These are phyloP conservation scores for Pteropus alecto DNA, from an alignment of 2,113 vertebrate genomes.

Conservation along the genomic window DNA sequence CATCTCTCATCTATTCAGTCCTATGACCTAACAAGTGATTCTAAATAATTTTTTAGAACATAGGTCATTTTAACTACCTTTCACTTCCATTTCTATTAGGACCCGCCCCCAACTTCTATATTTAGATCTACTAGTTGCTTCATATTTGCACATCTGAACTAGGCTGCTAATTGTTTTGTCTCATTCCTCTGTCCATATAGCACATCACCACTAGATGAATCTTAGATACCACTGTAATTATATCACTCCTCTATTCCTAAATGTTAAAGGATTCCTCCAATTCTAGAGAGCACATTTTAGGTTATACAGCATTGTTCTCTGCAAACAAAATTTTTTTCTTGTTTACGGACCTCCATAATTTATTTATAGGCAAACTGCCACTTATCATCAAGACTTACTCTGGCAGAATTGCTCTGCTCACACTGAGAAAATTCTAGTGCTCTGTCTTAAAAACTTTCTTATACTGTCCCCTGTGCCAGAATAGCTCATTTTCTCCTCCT, in stretches of 20 bases:
- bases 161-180: neutral
- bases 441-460: neutral
- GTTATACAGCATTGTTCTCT: neutral
- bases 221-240: neutral
- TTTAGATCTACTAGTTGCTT: neutral
- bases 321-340: neutral
- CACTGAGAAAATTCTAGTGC: neutral
- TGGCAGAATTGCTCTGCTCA: neutral
- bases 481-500: neutral
- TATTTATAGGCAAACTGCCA: neutral
- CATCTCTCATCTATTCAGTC: neutral
- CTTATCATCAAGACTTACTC: neutral
- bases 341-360: neutral
- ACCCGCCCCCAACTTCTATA: accelerated
- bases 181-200: neutral
- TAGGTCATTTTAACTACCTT: neutral
- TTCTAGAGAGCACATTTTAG: neutral
- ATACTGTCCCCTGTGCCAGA: neutral
- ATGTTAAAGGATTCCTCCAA: neutral
- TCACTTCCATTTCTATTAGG: neutral
- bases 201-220: neutral
- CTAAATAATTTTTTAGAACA: neutral
- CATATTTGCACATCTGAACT: neutral
- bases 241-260: neutral
- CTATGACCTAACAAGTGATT: neutral